Evolutionary conservation across 2,797 vertebrate genomes (phyloP), one percentile per base, ranked within the genome.

Genomic region (Amblyopsis hoosieri): DNA sequence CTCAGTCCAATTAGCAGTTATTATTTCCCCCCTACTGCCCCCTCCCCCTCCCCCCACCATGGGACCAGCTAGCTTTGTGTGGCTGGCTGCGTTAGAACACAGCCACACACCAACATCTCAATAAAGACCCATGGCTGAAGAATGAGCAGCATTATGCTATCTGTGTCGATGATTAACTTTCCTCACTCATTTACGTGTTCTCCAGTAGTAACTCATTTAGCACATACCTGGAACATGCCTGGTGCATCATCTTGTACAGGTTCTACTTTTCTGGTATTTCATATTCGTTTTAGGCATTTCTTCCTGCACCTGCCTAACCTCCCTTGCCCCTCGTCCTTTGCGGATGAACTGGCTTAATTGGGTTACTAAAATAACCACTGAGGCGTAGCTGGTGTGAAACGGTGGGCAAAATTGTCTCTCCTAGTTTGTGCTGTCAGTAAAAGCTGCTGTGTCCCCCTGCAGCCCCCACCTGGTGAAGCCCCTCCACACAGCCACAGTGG

Each of bases 391-490:
- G 9, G 5, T 54, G 45, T 17, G 12, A 49, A n/a, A 4, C 12
- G 48, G 10, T n/a, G n/a, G 54, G 13, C 23, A 45, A 59, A 1
- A 12, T 45, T 48, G 8, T 15, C 11, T 12, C 10, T 48, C 12
- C 42, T 19, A 13, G 8, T 37, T 31, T 42, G 0, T 4, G 7
- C 1, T 54, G 29, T 62, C 0, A 66, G 15, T 56, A 12, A 33
- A 14, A 56, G 2, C 55, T 42, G 46, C 58, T 14, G 37, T 66
- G 17, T 3, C 60, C 51, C 23, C 59, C 62, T 65, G 0, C 83
- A 99, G 97, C 78, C 97, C 96, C n/a, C 97, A 98, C 74, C 94
- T 87, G 0, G 97, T 98, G 91, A 98, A 94, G 87, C 96, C 97
- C 64, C 93, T 98, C 85, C 95, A 89, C 2, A 81, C 94, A 2